Evolutionary conservation across 2,113 vertebrate genomes (phyloP).

Genomic region (Callithrix jacchus): DNA sequence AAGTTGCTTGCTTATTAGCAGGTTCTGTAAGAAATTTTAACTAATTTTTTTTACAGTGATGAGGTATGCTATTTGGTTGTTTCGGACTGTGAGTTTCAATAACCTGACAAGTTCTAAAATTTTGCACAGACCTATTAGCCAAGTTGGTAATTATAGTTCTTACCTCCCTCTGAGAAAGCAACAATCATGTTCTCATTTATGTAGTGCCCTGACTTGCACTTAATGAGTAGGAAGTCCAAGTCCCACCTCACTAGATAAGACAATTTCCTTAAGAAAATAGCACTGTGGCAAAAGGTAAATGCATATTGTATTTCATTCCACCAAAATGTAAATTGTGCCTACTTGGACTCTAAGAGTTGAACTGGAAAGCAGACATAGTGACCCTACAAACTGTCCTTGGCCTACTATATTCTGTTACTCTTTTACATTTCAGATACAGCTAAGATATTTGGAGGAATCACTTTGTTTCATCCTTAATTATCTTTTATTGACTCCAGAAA

Average conservation of each 20-base stretch:
- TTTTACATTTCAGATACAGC: not conserved
- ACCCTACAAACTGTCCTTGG: not conserved
- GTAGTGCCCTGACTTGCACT: not conserved
- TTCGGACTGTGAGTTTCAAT: not conserved
- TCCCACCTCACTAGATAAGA: not conserved
- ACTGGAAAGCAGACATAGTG: not conserved
- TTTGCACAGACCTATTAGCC: not conserved
- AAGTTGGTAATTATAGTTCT: not conserved
- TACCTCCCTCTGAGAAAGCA: not conserved
- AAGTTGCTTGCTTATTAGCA: not conserved
- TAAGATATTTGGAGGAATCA: not conserved
- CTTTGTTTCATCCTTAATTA: not conserved
- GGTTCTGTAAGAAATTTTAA: not conserved
- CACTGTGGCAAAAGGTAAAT: not conserved
- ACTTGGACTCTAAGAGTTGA: not conserved
- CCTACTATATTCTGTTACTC: not conserved
- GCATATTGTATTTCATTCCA: not conserved
- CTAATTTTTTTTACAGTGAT: not conserved
- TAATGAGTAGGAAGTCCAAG: not conserved
- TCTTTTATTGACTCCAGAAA: not conserved
- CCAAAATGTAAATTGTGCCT: not conserved
- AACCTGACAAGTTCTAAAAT: not conserved
- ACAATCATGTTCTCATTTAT: not conserved
- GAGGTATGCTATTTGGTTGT: not conserved
- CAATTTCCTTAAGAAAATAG: not conserved